Base-by-base conservation (phyloP, 2,888 invertebrate species). In the Parnassius orleans region DNA sequence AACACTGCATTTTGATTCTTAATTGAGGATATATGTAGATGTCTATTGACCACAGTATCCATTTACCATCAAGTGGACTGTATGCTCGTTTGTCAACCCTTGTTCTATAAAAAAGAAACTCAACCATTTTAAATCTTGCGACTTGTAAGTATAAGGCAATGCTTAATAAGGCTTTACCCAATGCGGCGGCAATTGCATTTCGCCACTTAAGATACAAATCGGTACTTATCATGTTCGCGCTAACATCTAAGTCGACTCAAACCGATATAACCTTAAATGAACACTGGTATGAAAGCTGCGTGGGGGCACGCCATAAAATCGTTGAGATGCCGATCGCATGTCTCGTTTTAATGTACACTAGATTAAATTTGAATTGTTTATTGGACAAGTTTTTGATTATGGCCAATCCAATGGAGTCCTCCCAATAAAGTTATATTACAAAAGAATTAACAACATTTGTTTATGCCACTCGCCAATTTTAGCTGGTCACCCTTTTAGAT, bases 201-300 rank as follows among this genome's bases (percentile, higher is more conserved):
- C 41, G n/a, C 56, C 56, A 47, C 52, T 57, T 61, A 57, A 61
- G 56, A 60, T 60, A 60, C 42, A 46, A 53, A 60, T 54, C 48
- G 33, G 15, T 47, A 53, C 53, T 53, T 57, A 57, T 48, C 53
- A 24, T 15, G 42, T 55, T 47, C 9, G 53, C 61, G 14, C 14
- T 3, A 15, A 44, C 12, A 44, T 51, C 46, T 46, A 15, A 51
- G 44, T 10, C 54, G 9, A 44, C 33, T 62, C 24, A 62, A 53
- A 43, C 41, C 33, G 42, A 54, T 61, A 59, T 15, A 11, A 46
- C 61, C 61, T 55, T 55, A 56, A n/a, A n/a, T 11, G 50, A 55
- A 24, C 50, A 12, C 19, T 48, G 24, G 24, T 42, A 41, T 33
- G 14, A 55, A 55, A 24, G 41, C 48, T 24, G 43, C 44, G 51